Evolutionary conservation across 2,113 vertebrate genomes (phyloP).

Genomic region (Bufo gargarizans): DNA sequence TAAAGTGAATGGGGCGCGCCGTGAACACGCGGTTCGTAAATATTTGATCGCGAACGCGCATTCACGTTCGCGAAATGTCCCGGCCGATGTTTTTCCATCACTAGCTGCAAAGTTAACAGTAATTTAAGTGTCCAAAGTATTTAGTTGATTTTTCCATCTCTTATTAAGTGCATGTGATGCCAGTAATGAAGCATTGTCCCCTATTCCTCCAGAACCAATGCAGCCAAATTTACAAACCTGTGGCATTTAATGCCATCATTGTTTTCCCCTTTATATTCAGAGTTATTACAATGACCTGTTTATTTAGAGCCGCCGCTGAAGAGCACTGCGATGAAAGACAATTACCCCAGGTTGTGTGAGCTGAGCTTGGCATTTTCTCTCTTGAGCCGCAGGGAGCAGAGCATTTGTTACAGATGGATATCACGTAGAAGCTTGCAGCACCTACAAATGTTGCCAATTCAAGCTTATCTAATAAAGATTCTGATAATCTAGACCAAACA

Average conservation of each 20-base stretch:
- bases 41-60: too few relatives aligned
- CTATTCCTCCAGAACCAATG: background rate
- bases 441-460: slow-evolving; percentile 50
- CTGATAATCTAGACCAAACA: slow-evolving; percentile 65
- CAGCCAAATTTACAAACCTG: background rate
- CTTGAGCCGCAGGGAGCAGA: slow-evolving; percentile 54
- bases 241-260: slow-evolving; percentile 14
- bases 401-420: slow-evolving; percentile 11
- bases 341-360: slow-evolving; percentile 64
- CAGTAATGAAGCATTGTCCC: background rate
- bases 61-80: too few relatives aligned
- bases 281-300: slow-evolving; percentile 55
- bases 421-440: background rate
- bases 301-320: slow-evolving; percentile 63
- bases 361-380: slow-evolving; percentile 58
- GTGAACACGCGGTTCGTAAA: too few relatives aligned
- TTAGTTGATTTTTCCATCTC: background rate
- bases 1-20: too few relatives aligned
- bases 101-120: slow-evolving; percentile 23
- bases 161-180: background rate
- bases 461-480: slow-evolving; percentile 65
- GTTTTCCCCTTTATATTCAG: background rate
- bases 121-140: slow-evolving; percentile 33
- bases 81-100: too few relatives aligned
- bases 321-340: slow-evolving; percentile 68